Evolutionary conservation across 2,888 invertebrate species (phyloP).

Genomic region (Papilio gigon): DNA sequence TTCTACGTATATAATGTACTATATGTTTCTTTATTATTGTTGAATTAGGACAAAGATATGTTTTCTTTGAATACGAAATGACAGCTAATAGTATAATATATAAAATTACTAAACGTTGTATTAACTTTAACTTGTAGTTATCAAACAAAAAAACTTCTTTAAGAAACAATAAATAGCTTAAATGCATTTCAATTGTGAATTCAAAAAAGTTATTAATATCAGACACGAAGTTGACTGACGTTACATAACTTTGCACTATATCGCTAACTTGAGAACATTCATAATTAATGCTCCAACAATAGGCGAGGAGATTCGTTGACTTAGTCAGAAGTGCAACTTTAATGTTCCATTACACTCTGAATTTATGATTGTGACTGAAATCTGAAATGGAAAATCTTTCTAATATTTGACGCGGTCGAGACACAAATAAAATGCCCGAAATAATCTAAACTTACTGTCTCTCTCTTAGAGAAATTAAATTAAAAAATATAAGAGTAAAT

Average conservation of each 20-base stretch:
- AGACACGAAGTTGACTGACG: background rate
- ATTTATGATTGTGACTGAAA: background rate
- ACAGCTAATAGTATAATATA: no score
- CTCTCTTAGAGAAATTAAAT: no score
- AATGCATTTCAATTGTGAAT: background rate
- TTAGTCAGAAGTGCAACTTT: background rate
- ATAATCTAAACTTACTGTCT: no score
- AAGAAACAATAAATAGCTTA: no score
- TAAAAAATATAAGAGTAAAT: no score
- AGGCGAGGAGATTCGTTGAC: background rate
- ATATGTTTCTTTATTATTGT: no score
- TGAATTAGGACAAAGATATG: no score
- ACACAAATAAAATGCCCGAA: background rate
- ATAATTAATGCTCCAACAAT: background rate
- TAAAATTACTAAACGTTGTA: no score
- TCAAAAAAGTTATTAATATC: background rate
- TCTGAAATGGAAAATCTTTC: background rate
- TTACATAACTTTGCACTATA: background rate
- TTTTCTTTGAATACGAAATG: no score
- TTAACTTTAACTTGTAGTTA: no score
- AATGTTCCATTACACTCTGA: background rate
- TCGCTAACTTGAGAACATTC: background rate
- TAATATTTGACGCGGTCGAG: background rate
- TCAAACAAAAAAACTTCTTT: no score
- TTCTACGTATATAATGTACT: no score